Percentiles rank a stretch among this genome's conserved stretches.
phyloP scores from a whole-genome alignment of 2,113 vertebrate species.

The Triplophysa tibetana region DNA sequence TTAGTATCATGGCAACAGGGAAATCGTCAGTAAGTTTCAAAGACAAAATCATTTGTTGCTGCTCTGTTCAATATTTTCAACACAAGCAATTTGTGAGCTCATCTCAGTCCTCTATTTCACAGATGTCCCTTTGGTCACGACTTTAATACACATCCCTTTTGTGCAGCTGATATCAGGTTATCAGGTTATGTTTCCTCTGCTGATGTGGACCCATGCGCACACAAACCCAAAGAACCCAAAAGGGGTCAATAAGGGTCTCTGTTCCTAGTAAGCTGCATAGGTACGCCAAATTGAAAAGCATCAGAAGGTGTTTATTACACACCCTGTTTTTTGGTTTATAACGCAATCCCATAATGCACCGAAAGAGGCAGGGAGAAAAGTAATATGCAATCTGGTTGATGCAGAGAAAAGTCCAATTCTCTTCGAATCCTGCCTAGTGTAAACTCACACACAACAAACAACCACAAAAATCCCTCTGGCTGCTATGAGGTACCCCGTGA shows the following conservation, averaged over 20 bases:
- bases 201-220: constrained; percentile 7
- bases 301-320: too few species aligned
- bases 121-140: constrained; percentile 22
- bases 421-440: background rate
- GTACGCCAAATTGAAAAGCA: too few species aligned
- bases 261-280: background rate
- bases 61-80: constrained; percentile 32
- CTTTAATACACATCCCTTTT: constrained; percentile 23
- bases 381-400: too few species aligned
- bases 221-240: constrained; percentile 7
- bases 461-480: background rate
- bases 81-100: constrained; percentile 33
- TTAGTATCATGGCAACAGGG: constrained; percentile 36
- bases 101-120: constrained; percentile 11
- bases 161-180: constrained; percentile 1
- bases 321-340: too few species aligned
- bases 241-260: background rate
- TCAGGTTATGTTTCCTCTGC: constrained; percentile 25
- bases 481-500: background rate
- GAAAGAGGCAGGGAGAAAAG: too few species aligned
- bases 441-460: background rate
- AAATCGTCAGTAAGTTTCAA: constrained; percentile 29
- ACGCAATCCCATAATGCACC: too few species aligned
- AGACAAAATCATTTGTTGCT: constrained; percentile 43
- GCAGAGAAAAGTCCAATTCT: too few species aligned